Percentiles rank a stretch among this genome's conserved stretches.
These are phyloP conservation scores for Thunnus thynnus DNA, from an alignment of 2,113 vertebrate genomes.

Conservation along the genomic window DNA sequence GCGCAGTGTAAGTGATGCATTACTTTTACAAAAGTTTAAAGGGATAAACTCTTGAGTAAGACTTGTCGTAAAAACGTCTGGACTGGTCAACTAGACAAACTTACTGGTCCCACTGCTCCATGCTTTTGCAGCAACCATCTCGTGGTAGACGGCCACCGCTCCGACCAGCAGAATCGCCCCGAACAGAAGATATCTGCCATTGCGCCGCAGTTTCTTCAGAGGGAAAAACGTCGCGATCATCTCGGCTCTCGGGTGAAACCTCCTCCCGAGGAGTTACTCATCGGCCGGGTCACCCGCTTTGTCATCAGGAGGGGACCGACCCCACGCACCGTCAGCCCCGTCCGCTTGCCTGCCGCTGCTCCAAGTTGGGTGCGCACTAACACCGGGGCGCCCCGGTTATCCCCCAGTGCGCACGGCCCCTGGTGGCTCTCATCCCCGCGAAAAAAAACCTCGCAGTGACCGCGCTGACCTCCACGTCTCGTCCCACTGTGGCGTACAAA, in stretches of 20 bases:
- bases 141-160: constrained; percentile 73
- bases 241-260: constrained; percentile 14
- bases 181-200: constrained; percentile 65
- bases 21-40: neutral
- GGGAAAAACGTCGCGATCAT: constrained; percentile 76
- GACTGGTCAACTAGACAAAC: constrained; percentile 20
- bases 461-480: constrained; percentile 7
- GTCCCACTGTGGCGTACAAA: constrained; percentile 9
- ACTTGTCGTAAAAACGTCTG: neutral
- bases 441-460: constrained; percentile 21
- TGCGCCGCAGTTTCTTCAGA: constrained; percentile 78
- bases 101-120: constrained; percentile 64
- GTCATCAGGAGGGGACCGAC: constrained; percentile 27
- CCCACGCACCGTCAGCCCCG: neutral
- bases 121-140: constrained; percentile 58
- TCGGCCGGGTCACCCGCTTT: constrained; percentile 11
- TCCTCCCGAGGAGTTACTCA: constrained; percentile 8
- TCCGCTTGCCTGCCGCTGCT: constrained; percentile 4
- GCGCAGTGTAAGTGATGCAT: neutral
- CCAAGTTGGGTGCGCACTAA: constrained; percentile 24
- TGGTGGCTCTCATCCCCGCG: constrained; percentile 46
- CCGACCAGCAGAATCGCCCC: constrained; percentile 67
- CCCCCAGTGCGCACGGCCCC: constrained; percentile 15
- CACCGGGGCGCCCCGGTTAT: constrained; percentile 25
- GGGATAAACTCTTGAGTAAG: constrained; percentile 4